Evolutionary conservation across 2,888 invertebrate species (phyloP).

Genomic region (Meiosimyza decipiens): DNA sequence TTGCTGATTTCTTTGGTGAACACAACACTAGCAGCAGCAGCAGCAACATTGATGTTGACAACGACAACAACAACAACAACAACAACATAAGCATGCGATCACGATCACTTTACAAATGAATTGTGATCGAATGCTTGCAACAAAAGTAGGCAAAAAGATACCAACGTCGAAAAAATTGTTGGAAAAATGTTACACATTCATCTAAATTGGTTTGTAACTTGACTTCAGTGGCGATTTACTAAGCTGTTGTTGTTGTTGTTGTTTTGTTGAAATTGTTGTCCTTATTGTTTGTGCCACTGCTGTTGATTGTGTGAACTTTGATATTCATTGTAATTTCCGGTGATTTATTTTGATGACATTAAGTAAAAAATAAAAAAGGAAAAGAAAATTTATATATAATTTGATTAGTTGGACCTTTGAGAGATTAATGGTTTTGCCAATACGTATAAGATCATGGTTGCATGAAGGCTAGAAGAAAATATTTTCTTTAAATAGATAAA

Average conservation of each 20-base stretch:
- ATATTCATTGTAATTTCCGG: constrained; percentile 26
- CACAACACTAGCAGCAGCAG: background rate
- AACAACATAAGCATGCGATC: constrained; percentile 20
- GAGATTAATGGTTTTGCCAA: too few relatives aligned
- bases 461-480: too few relatives aligned
- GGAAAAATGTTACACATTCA: constrained; percentile 27
- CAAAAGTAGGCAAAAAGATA: background rate
- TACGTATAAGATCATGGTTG: too few relatives aligned
- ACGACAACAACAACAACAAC: background rate
- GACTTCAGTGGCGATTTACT: constrained; percentile 12
- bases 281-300: constrained; percentile 2
- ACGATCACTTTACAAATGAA: constrained; percentile 33
- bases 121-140: constrained; percentile 17
- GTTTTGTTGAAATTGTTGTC: background rate
- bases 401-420: too few relatives aligned
- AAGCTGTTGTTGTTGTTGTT: constrained; percentile 24
- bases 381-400: too few relatives aligned
- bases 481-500: too few relatives aligned
- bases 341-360: constrained; percentile 24
- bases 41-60: constrained; percentile 6
- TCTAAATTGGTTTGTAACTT: constrained; percentile 37
- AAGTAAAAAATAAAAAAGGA: background rate
- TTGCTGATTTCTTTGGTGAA: constrained; percentile 30
- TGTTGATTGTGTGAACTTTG: constrained; percentile 21
- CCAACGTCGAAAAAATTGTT: background rate